Base-by-base conservation (phyloP, 2,888 invertebrate genomes). In the Polietes domitor region DNA sequence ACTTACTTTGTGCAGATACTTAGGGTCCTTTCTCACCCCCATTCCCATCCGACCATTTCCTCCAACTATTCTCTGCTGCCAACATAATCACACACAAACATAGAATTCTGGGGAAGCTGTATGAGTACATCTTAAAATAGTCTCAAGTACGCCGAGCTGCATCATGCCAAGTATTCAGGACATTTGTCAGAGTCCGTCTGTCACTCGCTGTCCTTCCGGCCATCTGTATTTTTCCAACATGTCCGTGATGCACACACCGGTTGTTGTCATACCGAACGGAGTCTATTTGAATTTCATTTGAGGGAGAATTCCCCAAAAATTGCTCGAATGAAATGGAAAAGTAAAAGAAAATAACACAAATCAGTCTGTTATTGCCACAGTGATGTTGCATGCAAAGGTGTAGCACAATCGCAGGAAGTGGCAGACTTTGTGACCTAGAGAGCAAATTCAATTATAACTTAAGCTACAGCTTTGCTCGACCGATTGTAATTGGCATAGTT, bases 1-100 rank as follows among this genome's bases (percentile, higher is more conserved):
- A 15, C 58, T 58, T 58, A 58, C 12, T 26, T 26, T 58, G 24
- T 26, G 26, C 58, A 58, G 26, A 58, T 58, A 58, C 58, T 58
- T 58, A 1, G 10, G 1, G 21, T 53, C 19, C 19, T 53, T 21
- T 19, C 19, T 9, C 53, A 5, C 50, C 50, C 17, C n/a, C 15
- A 12, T 32, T 32, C 37, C 12, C 37, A 37, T 37, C 37, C 9
- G 12, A 9, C 10, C 37, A 37, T 7, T 37, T 37, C 37, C 15
- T 47, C n/a, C 6, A 7, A n/a, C n/a, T n/a, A n/a, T n/a, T n/a
- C n/a, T n/a, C n/a, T n/a, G n/a, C n/a, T 47, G 47, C 3, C 7
- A 37, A 12, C 10, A 37, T n/a, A 47, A 47, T 2, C 47, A 12
- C 6, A 47, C 47, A 47, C 47, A 47, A 10, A 10, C 37, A n/a